Evolutionary conservation across 2,888 invertebrate genomes (phyloP), one percentile per base, ranked within the genome.

Genomic region (Dicyrtoma fusca): DNA sequence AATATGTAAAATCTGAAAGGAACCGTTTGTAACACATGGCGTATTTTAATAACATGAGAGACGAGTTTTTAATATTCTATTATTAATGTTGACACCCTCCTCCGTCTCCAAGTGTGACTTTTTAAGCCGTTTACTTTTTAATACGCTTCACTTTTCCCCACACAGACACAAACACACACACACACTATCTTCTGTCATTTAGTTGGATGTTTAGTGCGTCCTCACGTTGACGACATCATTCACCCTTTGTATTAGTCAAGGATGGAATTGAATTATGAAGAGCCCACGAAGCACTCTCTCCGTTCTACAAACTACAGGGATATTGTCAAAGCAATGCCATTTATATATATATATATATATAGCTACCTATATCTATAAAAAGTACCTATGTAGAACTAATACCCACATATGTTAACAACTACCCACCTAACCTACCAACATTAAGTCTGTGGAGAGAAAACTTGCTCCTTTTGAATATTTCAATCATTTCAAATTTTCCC

Each of bases 51-150:
- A 71, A 64, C 53, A 61, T 61, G 69, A 49, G 69, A 49, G 69
- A 69, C 69, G 69, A 69, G 63, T 71, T 71, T 71, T 71, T 71
- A 71, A 71, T 71, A 71, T 64, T 75, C 69, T 66, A 72, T 74
- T 75, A 75, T 75, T 75, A 75, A 75, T 75, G 72, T 70, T 71
- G 71, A 72, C 75, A 75, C 72, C 72, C 72, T 72, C 62, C 72
- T 57, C 49, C 63, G 57, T 51, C 53, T 65, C 51, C 51, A 34
- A 65, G 26, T 61, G 17, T 63, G 70, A 71, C 70, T 71, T 63
- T 34, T 55, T 65, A 63, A 63, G 62, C 44, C 53, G 26, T 53
- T 47, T 65, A 25, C 34, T 19, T 65, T 65, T 64, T 49, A 47
- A 64, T 49, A 64, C 49, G 47, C 49, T 64, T 64, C 49, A 64